Conservation (phyloP, 2,113 vertebrate species). For the Oncorhynchus keta region DNA sequence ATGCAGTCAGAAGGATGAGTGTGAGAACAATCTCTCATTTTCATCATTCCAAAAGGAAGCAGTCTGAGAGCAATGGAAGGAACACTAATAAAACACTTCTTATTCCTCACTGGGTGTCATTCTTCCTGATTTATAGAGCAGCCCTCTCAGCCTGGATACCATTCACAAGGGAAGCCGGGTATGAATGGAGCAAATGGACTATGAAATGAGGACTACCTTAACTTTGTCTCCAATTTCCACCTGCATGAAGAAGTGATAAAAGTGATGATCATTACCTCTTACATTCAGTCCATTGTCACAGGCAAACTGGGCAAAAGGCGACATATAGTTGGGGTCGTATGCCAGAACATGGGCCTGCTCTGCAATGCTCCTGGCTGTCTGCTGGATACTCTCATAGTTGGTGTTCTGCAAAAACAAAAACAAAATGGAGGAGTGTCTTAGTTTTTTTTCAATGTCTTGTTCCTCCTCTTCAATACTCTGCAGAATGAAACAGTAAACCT, state of each 20-base stretch:
- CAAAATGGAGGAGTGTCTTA: background rate
- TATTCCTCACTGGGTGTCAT: background rate
- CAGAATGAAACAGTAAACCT: background rate
- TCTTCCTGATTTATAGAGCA: too few species aligned
- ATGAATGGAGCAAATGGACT: background rate
- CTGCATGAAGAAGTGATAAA: background rate
- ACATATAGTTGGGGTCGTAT: constrained; percentile 99
- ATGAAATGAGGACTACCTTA: background rate
- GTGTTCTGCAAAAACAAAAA: constrained; percentile 74
- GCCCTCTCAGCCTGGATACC: too few species aligned
- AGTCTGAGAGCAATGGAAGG: too few species aligned
- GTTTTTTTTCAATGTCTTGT: background rate
- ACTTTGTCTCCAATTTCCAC: background rate
- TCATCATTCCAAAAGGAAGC: too few species aligned
- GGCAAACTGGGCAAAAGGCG: constrained; percentile 97
- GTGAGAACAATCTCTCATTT: too few species aligned
- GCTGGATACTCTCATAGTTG: constrained; percentile 96
- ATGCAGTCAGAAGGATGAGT: background rate
- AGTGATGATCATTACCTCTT: constrained; percentile 78
- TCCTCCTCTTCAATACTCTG: background rate
- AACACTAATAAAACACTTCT: background rate
- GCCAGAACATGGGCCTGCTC: constrained; percentile 96
- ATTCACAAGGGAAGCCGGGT: too few species aligned
- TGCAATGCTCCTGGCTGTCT: constrained; percentile 95
- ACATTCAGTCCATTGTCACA: constrained; percentile 98